These are phyloP conservation scores for Apodemia duryi DNA, from an alignment of 2,888 invertebrate genomes.

Conservation along the genomic window DNA sequence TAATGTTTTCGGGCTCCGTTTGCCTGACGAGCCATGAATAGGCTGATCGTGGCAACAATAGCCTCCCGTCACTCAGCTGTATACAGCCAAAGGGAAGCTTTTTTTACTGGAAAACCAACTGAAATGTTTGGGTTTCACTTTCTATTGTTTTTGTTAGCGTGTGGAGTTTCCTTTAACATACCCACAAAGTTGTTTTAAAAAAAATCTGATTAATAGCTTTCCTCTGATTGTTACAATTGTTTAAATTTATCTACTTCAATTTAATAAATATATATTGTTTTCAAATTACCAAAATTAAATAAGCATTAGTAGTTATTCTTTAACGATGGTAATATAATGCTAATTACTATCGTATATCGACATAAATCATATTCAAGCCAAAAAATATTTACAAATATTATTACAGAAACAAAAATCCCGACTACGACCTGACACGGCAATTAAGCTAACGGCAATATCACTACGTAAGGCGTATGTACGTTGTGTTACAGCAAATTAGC, in stretches of 20 bases:
- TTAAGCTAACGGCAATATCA: too few relatives aligned
- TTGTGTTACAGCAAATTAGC: too few relatives aligned
- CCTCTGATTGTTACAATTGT: conserved; percentile 17
- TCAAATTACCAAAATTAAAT: too few relatives aligned
- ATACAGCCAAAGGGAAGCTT: conserved; percentile 53
- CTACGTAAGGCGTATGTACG: too few relatives aligned
- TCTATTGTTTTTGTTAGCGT: conserved; percentile 57
- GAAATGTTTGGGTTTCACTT: conserved; percentile 58
- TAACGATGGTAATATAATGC: too few relatives aligned
- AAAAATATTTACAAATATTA: too few relatives aligned
- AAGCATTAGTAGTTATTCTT: too few relatives aligned
- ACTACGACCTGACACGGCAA: too few relatives aligned
- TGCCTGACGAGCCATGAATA: conserved; percentile 57
- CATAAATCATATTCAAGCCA: too few relatives aligned
- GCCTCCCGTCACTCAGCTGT: conserved; percentile 43
- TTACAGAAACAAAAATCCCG: too few relatives aligned
- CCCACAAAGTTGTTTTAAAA: conserved; percentile 12
- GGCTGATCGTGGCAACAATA: conserved; percentile 61
- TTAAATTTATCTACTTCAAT: not conserved
- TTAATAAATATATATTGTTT: too few relatives aligned
- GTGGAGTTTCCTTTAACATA: conserved; percentile 39
- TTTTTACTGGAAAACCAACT: conserved; percentile 59
- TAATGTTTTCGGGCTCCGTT: conserved; percentile 63
- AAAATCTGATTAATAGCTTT: conserved; percentile 16
- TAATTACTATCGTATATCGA: too few relatives aligned